Percentiles rank a stretch among this genome's conserved stretches.
Conservation (phyloP, 2,113 vertebrate species). For the Physeter macrocephalus region DNA sequence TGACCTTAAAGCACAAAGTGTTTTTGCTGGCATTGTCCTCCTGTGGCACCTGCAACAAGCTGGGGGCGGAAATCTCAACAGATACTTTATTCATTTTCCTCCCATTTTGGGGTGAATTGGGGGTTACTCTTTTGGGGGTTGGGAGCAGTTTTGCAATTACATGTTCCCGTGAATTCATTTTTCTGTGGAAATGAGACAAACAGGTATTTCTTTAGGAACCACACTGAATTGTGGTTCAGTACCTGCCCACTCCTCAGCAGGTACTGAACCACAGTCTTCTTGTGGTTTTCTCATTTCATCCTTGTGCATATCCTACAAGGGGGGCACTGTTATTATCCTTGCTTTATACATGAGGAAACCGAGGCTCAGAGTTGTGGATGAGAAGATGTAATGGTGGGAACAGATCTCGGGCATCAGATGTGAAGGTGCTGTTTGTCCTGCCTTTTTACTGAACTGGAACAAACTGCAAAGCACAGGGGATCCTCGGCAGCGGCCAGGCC, state of each 20-base stretch:
- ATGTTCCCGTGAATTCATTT: neutral
- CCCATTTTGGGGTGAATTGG: neutral
- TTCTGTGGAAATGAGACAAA: neutral
- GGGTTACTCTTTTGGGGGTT: neutral
- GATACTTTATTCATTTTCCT: neutral
- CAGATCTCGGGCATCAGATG: rapidly evolving
- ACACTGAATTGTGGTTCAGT: too few relatives aligned
- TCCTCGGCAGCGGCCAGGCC: neutral
- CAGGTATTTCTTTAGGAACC: neutral
- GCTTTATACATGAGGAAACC: neutral
- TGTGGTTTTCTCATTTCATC: neutral
- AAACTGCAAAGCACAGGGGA: too few relatives aligned
- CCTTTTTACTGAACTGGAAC: neutral
- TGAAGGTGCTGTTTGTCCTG: rapidly evolving
- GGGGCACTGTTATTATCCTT: too few relatives aligned
- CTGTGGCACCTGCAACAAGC: rapidly evolving
- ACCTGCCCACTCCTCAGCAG: rapidly evolving
- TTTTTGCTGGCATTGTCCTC: neutral
- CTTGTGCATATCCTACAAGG: rapidly evolving
- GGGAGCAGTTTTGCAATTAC: neutral
- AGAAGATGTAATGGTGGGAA: rapidly evolving
- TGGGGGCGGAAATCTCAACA: rapidly evolving
- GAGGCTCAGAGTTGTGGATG: neutral
- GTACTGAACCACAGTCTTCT: rapidly evolving
- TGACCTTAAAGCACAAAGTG: rapidly evolving